A percentile compares a stretch with the other conserved stretches of the same genome.
These are phyloP conservation scores for Escarpia spicata DNA, from an alignment of 2,888 invertebrate genomes.

Conservation along the genomic window DNA sequence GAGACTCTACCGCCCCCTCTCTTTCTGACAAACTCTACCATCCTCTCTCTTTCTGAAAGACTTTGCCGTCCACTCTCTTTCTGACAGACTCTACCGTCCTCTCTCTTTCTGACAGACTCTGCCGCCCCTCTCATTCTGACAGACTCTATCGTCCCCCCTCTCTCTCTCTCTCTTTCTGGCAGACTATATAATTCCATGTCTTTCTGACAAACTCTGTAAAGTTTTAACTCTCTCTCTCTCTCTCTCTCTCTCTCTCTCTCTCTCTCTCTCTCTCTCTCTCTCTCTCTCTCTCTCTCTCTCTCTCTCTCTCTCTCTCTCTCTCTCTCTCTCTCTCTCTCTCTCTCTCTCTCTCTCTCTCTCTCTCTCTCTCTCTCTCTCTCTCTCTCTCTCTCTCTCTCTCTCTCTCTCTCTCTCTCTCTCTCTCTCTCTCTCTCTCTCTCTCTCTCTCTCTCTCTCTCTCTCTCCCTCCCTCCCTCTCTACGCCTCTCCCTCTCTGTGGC, in stretches of 20 bases:
- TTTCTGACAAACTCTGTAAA: too few relatives aligned
- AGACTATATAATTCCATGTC: not conserved
- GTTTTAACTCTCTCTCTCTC: not conserved
- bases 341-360: not conserved
- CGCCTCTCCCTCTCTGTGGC: not conserved
- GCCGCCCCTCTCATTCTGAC: too few relatives aligned
- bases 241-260: not conserved
- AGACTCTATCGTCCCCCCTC: not conserved
- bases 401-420: conserved; percentile 28
- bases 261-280: not conserved
- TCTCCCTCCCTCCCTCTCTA: conserved; percentile 21
- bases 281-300: not conserved
- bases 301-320: not conserved
- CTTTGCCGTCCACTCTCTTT: not conserved
- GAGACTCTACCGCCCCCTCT: not conserved
- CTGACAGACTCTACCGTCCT: not conserved
- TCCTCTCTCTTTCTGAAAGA: not conserved
- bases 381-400: not conserved
- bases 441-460: conserved; percentile 27
- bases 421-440: conserved; percentile 21
- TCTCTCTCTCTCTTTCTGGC: not conserved
- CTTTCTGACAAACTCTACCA: not conserved
- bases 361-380: conserved; percentile 26
- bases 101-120: not conserved
- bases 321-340: conserved; percentile 28